Conservation (phyloP, 2,888 invertebrate species). For the Auanema sp. region DNA sequence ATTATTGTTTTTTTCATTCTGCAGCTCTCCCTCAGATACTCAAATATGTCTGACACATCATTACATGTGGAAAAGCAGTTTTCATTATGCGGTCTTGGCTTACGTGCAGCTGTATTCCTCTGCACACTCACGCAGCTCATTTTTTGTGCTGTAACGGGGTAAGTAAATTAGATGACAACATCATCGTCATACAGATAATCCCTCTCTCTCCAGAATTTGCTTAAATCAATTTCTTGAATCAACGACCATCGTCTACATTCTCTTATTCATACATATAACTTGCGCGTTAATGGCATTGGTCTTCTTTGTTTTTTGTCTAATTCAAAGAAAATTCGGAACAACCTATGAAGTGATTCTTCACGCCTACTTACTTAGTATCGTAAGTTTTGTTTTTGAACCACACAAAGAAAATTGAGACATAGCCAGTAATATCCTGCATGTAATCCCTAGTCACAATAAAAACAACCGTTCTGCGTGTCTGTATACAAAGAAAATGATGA, state of each 20-base stretch:
- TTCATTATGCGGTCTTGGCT: slow-evolving; percentile 16
- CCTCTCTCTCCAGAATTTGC: slow-evolving; percentile 28
- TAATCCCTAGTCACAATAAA: too few species aligned
- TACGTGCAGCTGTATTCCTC: slow-evolving; percentile 12
- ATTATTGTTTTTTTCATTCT: too few species aligned
- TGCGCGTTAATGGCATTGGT: slow-evolving; percentile 30
- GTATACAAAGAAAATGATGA: too few species aligned
- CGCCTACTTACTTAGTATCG: slow-evolving; percentile 44
- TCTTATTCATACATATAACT: slow-evolving; percentile 44
- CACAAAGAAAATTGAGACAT: too few species aligned
- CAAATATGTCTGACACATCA: slow-evolving; percentile 16
- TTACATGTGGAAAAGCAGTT: slow-evolving; percentile 21
- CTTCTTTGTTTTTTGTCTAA: slow-evolving; percentile 35
- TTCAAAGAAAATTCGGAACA: slow-evolving; percentile 42
- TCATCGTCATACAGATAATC: background rate
- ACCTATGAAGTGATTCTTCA: slow-evolving; percentile 45
- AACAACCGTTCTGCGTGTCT: too few species aligned
- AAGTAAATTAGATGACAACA: background rate
- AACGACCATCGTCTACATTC: slow-evolving; percentile 35
- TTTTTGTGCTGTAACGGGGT: slow-evolving; percentile 11
- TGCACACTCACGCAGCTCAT: slow-evolving; percentile 17
- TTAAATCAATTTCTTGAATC: slow-evolving; percentile 33
- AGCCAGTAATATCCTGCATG: too few species aligned
- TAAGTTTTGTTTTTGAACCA: slow-evolving; percentile 19
- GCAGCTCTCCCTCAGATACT: too few species aligned